Percentiles rank a stretch among this genome's conserved stretches.
Conservation (phyloP, 2,113 vertebrate genomes). For the Camarhynchus parvulus region DNA sequence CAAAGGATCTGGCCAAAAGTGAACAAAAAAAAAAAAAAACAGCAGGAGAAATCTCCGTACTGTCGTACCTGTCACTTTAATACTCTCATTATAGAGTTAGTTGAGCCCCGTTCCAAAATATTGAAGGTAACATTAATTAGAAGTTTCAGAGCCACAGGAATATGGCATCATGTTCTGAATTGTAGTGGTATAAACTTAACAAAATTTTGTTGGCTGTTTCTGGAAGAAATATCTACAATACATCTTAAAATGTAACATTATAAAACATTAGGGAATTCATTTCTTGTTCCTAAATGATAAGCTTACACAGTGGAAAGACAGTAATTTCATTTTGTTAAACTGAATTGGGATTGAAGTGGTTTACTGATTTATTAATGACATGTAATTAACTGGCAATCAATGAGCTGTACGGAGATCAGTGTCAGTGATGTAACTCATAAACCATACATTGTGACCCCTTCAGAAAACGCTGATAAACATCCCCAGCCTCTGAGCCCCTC, state of each 20-base stretch:
- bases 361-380: background rate
- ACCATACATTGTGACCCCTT: fast-evolving
- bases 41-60: background rate
- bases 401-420: background rate
- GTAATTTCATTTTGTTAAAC: background rate
- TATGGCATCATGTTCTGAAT: background rate
- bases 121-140: background rate
- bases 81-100: background rate
- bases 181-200: background rate
- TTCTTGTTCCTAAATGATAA: background rate
- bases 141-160: background rate
- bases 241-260: background rate
- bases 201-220: background rate
- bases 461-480: background rate
- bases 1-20: background rate
- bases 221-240: background rate
- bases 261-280: background rate
- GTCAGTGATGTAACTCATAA: background rate
- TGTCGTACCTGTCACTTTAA: background rate
- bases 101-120: background rate
- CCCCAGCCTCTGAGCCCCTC: background rate
- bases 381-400: background rate
- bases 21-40: background rate
- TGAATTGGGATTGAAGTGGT: background rate
- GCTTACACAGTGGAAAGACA: background rate